Percentiles rank a stretch among this genome's conserved stretches.
phyloP scores from a whole-genome alignment of 2,797 vertebrate genomes.

The Mormyrus proboscirostris region DNA sequence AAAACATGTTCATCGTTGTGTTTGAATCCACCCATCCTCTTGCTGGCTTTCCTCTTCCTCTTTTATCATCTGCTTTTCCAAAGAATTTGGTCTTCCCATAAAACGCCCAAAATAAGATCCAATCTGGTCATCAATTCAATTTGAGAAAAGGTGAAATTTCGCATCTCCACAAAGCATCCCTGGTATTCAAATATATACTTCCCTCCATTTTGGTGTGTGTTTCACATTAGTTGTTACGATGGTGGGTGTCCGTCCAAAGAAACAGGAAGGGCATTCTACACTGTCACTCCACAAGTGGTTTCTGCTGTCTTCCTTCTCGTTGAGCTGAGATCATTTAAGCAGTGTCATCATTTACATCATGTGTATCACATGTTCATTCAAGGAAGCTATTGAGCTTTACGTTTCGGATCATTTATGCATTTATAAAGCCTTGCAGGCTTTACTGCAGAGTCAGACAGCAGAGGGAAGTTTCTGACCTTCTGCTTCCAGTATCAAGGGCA shows the following conservation, averaged over 20 bases:
- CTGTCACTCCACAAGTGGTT: neutral
- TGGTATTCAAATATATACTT: neutral
- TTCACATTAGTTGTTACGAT: neutral
- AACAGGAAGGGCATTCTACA: neutral
- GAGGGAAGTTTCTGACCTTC: neutral
- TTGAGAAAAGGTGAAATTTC: neutral
- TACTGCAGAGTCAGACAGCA: neutral
- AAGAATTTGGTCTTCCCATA: neutral
- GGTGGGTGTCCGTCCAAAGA: neutral
- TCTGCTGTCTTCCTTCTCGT: neutral
- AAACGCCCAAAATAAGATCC: neutral
- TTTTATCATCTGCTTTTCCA: neutral
- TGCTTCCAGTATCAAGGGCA: neutral
- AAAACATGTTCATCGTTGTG: neutral
- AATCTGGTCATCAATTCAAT: neutral
- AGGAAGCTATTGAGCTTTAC: neutral
- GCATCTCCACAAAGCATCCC: neutral
- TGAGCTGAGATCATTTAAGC: neutral
- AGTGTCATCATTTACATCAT: neutral
- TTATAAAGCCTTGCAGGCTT: neutral
- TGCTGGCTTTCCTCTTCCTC: neutral
- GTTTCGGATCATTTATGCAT: neutral
- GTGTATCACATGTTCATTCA: neutral
- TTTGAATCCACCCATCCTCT: neutral
- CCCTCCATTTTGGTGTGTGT: neutral